Conservation (phyloP, 1,140 invertebrate species). For the Heliconius himera region DNA sequence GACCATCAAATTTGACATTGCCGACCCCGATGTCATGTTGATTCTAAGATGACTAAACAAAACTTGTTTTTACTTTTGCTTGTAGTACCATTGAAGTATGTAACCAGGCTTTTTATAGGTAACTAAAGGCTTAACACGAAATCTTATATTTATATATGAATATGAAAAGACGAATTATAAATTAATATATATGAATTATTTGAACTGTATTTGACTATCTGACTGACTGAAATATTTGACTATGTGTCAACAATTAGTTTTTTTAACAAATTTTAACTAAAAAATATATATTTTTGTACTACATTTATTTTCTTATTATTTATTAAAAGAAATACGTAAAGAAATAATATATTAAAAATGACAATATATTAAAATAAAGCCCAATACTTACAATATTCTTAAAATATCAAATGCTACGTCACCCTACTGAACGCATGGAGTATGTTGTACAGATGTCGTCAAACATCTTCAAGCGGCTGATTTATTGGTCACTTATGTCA, state of each 20-base stretch:
- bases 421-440: not conserved
- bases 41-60: not conserved
- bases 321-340: too few species aligned
- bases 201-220: too few species aligned
- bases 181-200: too few species aligned
- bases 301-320: too few species aligned
- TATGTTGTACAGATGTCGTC: conserved; percentile 50
- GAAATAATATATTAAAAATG: too few species aligned
- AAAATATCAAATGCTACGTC: not conserved
- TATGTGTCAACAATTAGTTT: not conserved
- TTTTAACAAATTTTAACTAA: not conserved
- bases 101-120: not conserved
- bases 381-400: too few species aligned
- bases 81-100: not conserved
- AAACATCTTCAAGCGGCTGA: conserved; percentile 40
- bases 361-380: not conserved
- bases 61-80: not conserved
- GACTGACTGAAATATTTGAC: too few species aligned
- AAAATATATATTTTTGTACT: too few species aligned
- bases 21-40: not conserved
- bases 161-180: too few species aligned
- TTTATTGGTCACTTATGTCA: conserved; percentile 52
- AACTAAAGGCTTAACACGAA: not conserved
- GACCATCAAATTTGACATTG: conserved; percentile 23
- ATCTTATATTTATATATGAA: too few species aligned